Evolutionary conservation across 2,888 invertebrate genomes (phyloP).

Genomic region (Phortica magna): DNA sequence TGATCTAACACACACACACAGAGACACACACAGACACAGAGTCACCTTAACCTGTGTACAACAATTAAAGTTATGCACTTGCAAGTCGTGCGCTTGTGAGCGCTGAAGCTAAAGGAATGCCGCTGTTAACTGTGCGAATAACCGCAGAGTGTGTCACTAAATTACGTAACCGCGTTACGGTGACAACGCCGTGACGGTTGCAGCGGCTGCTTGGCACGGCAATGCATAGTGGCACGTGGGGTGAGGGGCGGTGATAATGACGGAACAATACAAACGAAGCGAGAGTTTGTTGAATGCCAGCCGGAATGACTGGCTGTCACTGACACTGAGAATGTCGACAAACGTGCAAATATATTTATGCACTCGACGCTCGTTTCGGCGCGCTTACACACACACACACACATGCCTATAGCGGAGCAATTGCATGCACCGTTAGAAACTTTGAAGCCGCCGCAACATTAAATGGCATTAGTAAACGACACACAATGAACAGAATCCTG

Average conservation of each 20-base stretch:
- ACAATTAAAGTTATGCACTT: conserved; percentile 31
- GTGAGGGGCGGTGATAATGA: not conserved
- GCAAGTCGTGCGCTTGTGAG: not conserved
- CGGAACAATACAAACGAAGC: not conserved
- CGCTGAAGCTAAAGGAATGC: conserved; percentile 12
- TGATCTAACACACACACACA: not conserved
- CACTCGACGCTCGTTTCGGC: not conserved
- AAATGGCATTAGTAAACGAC: conserved; percentile 41
- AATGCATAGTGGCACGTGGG: conserved; percentile 7
- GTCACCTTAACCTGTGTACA: not conserved
- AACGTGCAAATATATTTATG: conserved; percentile 30
- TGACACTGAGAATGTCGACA: conserved; percentile 19
- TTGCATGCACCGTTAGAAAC: conserved; percentile 20
- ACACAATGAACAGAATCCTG: conserved; percentile 25
- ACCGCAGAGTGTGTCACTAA: conserved; percentile 53
- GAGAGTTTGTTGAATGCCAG: not conserved
- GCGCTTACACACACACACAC: conserved; percentile 2
- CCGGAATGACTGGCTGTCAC: conserved; percentile 7
- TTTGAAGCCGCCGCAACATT: conserved; percentile 19
- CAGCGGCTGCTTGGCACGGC: conserved; percentile 1
- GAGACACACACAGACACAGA: conserved; percentile 1
- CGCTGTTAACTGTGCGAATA: conserved; percentile 32
- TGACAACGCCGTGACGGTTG: not conserved
- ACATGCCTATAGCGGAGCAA: not conserved
- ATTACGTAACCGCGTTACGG: conserved; percentile 52